A percentile compares a stretch with the other conserved stretches of the same genome.
Conservation (phyloP, 2,888 invertebrate species). For the Drosophila melanosoma region DNA sequence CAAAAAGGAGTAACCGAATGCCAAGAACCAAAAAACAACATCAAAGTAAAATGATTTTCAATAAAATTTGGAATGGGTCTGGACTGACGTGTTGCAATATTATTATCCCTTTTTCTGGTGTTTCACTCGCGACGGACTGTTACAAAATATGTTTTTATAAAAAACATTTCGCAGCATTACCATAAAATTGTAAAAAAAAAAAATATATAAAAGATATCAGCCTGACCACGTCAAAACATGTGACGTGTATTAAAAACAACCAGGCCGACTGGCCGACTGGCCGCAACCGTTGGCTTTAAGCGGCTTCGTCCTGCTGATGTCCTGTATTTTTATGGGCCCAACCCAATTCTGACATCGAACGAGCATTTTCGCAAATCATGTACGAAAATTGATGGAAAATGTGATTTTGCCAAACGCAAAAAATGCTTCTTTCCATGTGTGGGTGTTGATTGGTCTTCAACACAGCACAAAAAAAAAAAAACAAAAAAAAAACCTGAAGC, state of each 20-base stretch:
- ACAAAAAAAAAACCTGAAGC: constrained; percentile 22
- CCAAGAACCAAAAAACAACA: constrained; percentile 55
- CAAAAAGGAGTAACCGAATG: constrained; percentile 47
- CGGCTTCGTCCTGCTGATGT: constrained; percentile 58
- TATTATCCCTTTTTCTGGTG: constrained; percentile 58
- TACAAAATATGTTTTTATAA: constrained; percentile 77
- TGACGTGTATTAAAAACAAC: constrained; percentile 75
- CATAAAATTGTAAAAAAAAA: constrained; percentile 69
- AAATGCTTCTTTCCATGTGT: constrained; percentile 23
- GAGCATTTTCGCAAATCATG: constrained; percentile 78
- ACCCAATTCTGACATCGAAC: constrained; percentile 32
- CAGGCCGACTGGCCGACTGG: constrained; percentile 32
- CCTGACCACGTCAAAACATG: constrained; percentile 75
- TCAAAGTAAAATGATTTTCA: constrained; percentile 73
- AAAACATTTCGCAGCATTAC: constrained; percentile 75
- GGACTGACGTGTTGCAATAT: constrained; percentile 61
- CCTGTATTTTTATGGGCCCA: constrained; percentile 55
- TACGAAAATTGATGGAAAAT: constrained; percentile 80
- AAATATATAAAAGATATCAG: constrained; percentile 41
- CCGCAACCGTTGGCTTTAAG: constrained; percentile 65
- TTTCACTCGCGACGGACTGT: constrained; percentile 62
- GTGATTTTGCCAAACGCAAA: constrained; percentile 65
- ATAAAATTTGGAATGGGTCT: constrained; percentile 53
- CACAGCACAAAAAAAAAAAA: constrained; percentile 32
- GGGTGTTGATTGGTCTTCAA: constrained; percentile 75